These are phyloP conservation scores for Mythimna loreyi DNA, from an alignment of 2,888 invertebrate species.

Conservation along the genomic window DNA sequence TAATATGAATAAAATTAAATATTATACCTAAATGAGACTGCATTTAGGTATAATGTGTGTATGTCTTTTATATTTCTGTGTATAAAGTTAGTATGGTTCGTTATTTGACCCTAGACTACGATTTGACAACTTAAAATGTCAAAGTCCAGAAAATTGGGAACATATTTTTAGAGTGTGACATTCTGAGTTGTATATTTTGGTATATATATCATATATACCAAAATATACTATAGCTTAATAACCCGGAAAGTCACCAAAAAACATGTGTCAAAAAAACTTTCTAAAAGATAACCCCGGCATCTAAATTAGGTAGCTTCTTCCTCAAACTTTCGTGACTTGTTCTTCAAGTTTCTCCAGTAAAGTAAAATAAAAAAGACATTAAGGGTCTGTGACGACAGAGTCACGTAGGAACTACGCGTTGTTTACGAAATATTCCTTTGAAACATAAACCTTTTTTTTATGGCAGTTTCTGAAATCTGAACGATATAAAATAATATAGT, in stretches of 20 bases:
- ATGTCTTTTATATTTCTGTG: too few species aligned
- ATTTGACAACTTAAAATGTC: too few species aligned
- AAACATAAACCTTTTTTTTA: constrained; percentile 50
- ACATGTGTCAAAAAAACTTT: constrained; percentile 6
- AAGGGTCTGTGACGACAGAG: constrained; percentile 25
- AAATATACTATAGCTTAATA: background rate
- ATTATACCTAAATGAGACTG: too few species aligned
- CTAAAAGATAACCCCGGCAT: constrained; percentile 30
- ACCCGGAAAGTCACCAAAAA: background rate
- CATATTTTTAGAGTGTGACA: too few species aligned
- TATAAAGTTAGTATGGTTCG: too few species aligned
- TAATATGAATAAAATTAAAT: background rate
- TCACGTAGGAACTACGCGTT: constrained; percentile 33
- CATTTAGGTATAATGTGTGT: too few species aligned
- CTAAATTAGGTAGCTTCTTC: constrained; percentile 39
- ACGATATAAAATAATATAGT: constrained; percentile 8
- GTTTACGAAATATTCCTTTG: constrained; percentile 32
- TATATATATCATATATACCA: too few species aligned
- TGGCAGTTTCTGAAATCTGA: constrained; percentile 27
- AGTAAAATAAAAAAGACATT: constrained; percentile 43
- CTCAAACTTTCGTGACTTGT: constrained; percentile 39
- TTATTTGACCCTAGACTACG: too few species aligned
- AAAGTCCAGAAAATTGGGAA: too few species aligned
- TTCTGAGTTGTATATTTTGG: too few species aligned
- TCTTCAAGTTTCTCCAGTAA: constrained; percentile 32